Evolutionary conservation across 2,797 vertebrate species (phyloP).

Genomic region (Phrynocephalus forsythii): DNA sequence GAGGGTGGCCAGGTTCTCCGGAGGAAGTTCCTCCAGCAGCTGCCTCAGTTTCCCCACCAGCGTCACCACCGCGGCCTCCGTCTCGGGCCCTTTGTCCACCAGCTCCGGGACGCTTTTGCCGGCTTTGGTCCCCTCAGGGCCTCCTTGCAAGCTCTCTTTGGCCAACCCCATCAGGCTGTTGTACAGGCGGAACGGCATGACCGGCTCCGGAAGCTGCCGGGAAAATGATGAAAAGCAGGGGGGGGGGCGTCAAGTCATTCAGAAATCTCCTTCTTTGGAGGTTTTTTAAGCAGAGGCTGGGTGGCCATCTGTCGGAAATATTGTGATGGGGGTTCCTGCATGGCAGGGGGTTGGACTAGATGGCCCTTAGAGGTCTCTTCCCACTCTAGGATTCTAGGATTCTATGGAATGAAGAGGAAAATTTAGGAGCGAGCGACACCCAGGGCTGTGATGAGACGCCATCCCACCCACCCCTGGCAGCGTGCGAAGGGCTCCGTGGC

Average conservation of each 20-base stretch:
- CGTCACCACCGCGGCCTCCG: slow-evolving; percentile 76
- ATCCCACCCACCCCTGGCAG: too few relatives aligned
- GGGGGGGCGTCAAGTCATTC: too few relatives aligned
- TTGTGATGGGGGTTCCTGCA: too few relatives aligned
- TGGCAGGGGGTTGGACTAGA: too few relatives aligned
- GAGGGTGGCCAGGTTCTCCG: slow-evolving; percentile 85
- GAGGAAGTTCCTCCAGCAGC: slow-evolving; percentile 86
- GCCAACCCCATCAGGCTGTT: slow-evolving; percentile 93
- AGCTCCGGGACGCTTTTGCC: slow-evolving; percentile 76
- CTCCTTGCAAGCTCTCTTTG: slow-evolving; percentile 89
- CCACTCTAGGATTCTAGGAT: too few relatives aligned
- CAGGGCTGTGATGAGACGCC: not conserved
- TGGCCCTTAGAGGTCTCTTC: too few relatives aligned
- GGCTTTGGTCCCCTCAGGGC: slow-evolving; percentile 71
- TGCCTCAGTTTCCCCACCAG: slow-evolving; percentile 85
- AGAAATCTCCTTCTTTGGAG: too few relatives aligned
- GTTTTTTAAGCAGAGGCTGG: too few relatives aligned
- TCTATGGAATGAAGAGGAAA: too few relatives aligned
- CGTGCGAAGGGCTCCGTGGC: too few relatives aligned
- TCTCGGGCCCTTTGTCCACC: slow-evolving; percentile 81
- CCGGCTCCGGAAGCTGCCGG: slow-evolving; percentile 91
- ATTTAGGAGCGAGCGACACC: not conserved
- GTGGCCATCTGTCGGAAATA: too few relatives aligned
- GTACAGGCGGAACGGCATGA: slow-evolving; percentile 92
- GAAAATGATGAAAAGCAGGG: too few relatives aligned